Conservation (phyloP, 1,140 invertebrate species). For the Hydropsyche tenuis region DNA sequence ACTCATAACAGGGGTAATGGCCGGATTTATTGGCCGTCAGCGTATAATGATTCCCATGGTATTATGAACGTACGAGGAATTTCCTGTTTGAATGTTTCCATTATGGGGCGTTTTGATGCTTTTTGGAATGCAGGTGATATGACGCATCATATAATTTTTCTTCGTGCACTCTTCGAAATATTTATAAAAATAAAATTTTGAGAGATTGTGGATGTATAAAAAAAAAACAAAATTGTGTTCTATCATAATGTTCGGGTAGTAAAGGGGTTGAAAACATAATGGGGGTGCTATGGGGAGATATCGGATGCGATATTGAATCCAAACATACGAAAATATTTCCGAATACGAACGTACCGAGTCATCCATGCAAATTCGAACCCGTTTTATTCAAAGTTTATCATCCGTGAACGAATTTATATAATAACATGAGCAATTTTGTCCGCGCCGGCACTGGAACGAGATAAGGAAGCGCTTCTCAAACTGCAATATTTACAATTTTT, state of each 20-base stretch:
- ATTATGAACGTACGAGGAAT: not conserved
- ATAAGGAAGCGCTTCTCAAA: too few species aligned
- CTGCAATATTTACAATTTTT: too few species aligned
- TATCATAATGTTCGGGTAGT: too few species aligned
- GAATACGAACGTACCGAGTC: slow-evolving; percentile 20
- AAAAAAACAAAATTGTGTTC: too few species aligned
- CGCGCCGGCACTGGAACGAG: slow-evolving; percentile 6
- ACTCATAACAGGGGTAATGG: slow-evolving; percentile 1
- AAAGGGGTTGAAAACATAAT: not conserved
- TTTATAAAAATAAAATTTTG: too few species aligned
- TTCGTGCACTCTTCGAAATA: too few species aligned
- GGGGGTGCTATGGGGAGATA: slow-evolving; percentile 3
- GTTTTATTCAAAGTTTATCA: slow-evolving; percentile 49
- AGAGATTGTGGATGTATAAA: too few species aligned
- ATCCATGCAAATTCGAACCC: slow-evolving; percentile 46
- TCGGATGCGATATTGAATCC: slow-evolving; percentile 24
- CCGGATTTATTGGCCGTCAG: slow-evolving; percentile 3
- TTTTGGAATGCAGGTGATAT: not conserved
- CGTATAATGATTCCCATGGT: slow-evolving; percentile 1
- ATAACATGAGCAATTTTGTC: slow-evolving; percentile 46
- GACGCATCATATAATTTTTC: not conserved
- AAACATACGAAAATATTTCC: slow-evolving; percentile 28
- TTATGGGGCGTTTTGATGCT: too few species aligned
- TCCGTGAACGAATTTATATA: slow-evolving; percentile 48
- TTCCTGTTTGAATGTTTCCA: too few species aligned